Evolutionary conservation across 1,140 invertebrate genomes (phyloP), one percentile per base, ranked within the genome.

Genomic region (Antheraea mylitta): DNA sequence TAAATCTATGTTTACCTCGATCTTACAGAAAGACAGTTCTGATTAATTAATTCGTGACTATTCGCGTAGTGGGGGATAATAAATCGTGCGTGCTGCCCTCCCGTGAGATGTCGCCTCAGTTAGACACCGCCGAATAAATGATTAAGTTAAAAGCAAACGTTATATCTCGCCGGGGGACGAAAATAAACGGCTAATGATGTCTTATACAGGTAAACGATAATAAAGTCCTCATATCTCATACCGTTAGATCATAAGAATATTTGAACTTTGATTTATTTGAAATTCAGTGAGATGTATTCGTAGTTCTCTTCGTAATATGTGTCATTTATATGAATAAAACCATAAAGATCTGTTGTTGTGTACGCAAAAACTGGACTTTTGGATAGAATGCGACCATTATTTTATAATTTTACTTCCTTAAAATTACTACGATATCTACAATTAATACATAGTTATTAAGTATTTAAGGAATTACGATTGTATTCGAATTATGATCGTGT

Each of bases 11-110:
- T 90, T 87, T 87, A 86, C 65, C 66, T 70, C 69, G 85, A 89
- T 89, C 87, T 85, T 88, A 78, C 79, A 53, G 45, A 86, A 89
- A 82, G 84, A 83, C 78, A 83, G 83, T 69, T 86, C 88, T 91
- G 87, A 91, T 91, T 91, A 91, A 91, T 91, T 91, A 90, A 91
- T 90, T 83, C 69, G 77, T 72, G 79, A 71, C 74, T 84, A 79
- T 85, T 76, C 77, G 75, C 70, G 69, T 79, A 85, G 79, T 70
- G 79, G 80, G 83, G 79, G 78, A 89, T 87, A 86, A 91, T 91
- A 89, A 91, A 91, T 91, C 86, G 86, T 87, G 81, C 82, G 78
- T 85, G 79, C 71, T 71, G 83, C 79, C 89, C 87, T 90, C 89
- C 87, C 85, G 82, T 83, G 83, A 90, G 89, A 88, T 89, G 89